Evolutionary conservation across 2,888 invertebrate species (phyloP).

Genomic region (Incurvaria masculella): DNA sequence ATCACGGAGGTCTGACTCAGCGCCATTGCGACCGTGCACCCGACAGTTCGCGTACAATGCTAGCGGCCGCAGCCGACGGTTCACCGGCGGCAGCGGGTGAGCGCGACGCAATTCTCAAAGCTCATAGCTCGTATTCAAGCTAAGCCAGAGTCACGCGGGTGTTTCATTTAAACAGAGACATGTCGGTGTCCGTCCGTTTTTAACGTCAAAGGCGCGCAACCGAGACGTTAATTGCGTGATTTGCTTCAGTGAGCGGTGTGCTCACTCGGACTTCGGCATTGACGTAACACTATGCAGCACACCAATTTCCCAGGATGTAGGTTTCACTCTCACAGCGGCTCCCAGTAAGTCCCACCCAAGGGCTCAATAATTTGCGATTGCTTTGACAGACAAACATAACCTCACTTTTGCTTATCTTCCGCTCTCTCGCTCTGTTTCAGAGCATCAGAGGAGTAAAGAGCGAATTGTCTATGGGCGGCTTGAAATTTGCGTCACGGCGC

Average conservation of each 20-base stretch:
- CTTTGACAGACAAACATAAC: neutral
- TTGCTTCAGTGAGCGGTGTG: neutral
- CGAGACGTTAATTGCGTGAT: neutral
- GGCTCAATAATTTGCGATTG: neutral
- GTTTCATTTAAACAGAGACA: neutral
- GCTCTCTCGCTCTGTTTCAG: neutral
- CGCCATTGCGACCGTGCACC: constrained; percentile 48
- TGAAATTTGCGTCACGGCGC: neutral
- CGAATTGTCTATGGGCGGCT: neutral
- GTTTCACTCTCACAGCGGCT: too few relatives aligned
- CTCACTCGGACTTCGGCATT: too few relatives aligned
- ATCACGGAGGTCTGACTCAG: constrained; percentile 71
- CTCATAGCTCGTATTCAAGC: neutral
- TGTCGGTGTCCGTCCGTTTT: neutral
- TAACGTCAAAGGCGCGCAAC: neutral
- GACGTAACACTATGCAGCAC: too few relatives aligned
- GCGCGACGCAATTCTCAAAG: neutral
- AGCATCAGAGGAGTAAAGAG: neutral
- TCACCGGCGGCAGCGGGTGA: neutral
- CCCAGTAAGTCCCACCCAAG: too few relatives aligned
- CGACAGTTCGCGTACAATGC: constrained; percentile 15
- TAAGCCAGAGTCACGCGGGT: neutral
- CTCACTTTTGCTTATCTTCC: neutral
- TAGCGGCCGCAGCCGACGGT: neutral
- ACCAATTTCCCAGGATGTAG: too few relatives aligned